Evolutionary conservation across 2,113 vertebrate species (phyloP).

Genomic region (Melanotaenia duboulayi): DNA sequence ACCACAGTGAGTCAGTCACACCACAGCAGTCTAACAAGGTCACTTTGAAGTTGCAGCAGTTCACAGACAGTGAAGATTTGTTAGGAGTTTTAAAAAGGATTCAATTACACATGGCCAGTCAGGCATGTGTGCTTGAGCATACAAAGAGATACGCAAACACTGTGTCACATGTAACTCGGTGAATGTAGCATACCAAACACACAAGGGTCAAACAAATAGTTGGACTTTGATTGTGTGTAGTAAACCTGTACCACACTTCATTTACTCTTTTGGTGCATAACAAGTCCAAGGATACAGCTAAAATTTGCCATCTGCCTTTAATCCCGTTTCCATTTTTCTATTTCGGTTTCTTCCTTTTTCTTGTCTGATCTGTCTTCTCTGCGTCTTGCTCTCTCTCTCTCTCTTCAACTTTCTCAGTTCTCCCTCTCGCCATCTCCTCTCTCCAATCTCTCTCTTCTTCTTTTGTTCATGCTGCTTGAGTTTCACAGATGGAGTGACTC

Average conservation of each 20-base stretch:
- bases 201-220: constrained; percentile 31
- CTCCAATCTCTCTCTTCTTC: constrained; percentile 41
- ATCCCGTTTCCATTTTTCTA: constrained; percentile 29
- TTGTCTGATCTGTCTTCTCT: constrained; percentile 10
- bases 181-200: constrained; percentile 2
- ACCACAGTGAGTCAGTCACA: constrained; percentile 56
- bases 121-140: constrained; percentile 39
- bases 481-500: constrained; percentile 81
- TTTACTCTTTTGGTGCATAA: constrained; percentile 33
- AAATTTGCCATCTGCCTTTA: constrained; percentile 43
- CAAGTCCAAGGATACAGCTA: constrained; percentile 43
- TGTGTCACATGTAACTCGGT: neutral
- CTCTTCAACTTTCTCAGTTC: constrained; percentile 38
- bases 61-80: constrained; percentile 57
- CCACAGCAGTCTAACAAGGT: constrained; percentile 65
- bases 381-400: neutral
- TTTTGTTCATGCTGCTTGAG: constrained; percentile 69
- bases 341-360: constrained; percentile 17
- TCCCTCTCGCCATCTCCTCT: constrained; percentile 9
- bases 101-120: constrained; percentile 53
- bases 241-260: constrained; percentile 50
- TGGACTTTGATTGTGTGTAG: constrained; percentile 16
- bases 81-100: constrained; percentile 49
- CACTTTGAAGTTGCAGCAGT: constrained; percentile 63
- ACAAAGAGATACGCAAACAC: constrained; percentile 21